phyloP scores from a whole-genome alignment of 1,140 invertebrate species.

The Saccostrea cuccullata region DNA sequence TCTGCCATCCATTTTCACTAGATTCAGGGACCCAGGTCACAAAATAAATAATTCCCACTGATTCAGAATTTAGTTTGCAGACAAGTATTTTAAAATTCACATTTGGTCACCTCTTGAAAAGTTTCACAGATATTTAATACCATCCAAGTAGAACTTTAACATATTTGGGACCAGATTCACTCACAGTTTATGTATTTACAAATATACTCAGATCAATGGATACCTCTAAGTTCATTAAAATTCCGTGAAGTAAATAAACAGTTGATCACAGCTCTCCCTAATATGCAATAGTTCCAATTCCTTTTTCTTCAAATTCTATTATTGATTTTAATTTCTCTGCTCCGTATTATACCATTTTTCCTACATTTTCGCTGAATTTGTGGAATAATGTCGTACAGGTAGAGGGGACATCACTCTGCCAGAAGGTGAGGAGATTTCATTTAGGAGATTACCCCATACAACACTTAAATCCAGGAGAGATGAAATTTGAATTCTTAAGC shows the following conservation, averaged over 20 bases:
- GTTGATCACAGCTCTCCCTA: not conserved
- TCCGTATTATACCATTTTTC: not conserved
- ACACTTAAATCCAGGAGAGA: no score
- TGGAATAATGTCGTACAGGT: not conserved
- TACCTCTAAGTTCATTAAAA: constrained; percentile 1
- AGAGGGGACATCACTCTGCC: no score
- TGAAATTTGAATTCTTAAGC: not conserved
- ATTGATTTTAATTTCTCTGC: not conserved
- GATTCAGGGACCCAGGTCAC: not conserved
- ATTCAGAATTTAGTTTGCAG: not conserved
- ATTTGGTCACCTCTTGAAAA: constrained; percentile 19
- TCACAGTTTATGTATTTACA: not conserved
- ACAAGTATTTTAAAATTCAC: not conserved
- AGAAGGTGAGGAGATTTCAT: no score
- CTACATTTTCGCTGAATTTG: not conserved
- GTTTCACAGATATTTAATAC: not conserved
- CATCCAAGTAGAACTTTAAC: constrained; percentile 7
- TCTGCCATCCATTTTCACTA: constrained; percentile 25
- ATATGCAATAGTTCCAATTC: not conserved
- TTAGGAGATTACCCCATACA: no score
- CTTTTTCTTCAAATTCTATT: not conserved
- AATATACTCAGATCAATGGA: constrained; percentile 6
- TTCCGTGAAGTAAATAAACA: not conserved
- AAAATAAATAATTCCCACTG: constrained; percentile 14
- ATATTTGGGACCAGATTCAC: not conserved